Conservation (phyloP, 1,140 invertebrate genomes). For the Conus ventricosus region DNA sequence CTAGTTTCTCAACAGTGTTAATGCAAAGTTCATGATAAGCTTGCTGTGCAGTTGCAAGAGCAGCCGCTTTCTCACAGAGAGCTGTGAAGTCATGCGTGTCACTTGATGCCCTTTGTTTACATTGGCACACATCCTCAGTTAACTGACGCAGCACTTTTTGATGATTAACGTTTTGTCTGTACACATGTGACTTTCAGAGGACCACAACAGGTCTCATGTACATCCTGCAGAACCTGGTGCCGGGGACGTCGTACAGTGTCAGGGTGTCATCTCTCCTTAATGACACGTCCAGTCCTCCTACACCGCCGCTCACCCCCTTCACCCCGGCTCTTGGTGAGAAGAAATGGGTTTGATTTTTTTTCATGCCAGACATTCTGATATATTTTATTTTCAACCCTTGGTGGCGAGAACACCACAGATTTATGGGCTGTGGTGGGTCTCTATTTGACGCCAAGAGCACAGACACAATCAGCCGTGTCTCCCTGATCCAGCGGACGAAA, state of each 20-base stretch:
- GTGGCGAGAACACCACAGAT: too few relatives aligned
- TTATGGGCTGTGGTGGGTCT: too few relatives aligned
- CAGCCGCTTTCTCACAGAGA: background rate
- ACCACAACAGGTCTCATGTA: background rate
- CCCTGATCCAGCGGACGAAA: too few relatives aligned
- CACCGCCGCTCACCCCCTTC: background rate
- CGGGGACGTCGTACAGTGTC: background rate
- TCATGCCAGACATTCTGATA: too few relatives aligned
- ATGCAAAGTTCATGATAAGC: too few relatives aligned
- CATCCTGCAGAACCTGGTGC: slow-evolving; percentile 6
- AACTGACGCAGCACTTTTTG: background rate
- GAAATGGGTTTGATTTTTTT: too few relatives aligned
- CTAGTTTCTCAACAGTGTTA: too few relatives aligned
- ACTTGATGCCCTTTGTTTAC: background rate
- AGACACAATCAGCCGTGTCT: too few relatives aligned
- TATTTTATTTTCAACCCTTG: too few relatives aligned
- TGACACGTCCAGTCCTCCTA: background rate
- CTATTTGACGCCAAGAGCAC: too few relatives aligned
- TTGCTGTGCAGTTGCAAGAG: too few relatives aligned
- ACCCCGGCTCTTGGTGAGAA: background rate
- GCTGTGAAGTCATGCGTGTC: background rate
- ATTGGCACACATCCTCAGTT: background rate
- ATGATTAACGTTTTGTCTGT: background rate
- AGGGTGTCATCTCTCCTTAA: background rate
- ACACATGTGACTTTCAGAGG: background rate